These are phyloP conservation scores for Conus betulinus DNA, from an alignment of 1,140 invertebrate genomes.

Conservation along the genomic window DNA sequence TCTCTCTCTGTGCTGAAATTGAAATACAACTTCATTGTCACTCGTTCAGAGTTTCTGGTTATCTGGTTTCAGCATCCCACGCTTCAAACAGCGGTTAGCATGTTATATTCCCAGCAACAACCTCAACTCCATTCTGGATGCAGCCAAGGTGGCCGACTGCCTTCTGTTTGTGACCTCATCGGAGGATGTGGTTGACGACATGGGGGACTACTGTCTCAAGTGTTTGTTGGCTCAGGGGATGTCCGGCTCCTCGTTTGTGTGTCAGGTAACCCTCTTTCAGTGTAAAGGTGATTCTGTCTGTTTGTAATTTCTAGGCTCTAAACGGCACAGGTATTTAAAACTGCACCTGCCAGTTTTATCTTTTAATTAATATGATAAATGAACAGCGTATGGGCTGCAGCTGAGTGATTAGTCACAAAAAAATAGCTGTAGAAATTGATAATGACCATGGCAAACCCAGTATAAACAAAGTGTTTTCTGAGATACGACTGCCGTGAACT, in stretches of 20 bases:
- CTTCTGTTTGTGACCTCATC: constrained; percentile 87
- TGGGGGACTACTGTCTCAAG: constrained; percentile 85
- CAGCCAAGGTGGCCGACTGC: constrained; percentile 89
- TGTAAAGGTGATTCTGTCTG: too few species aligned
- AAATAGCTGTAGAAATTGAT: too few species aligned
- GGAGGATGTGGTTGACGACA: constrained; percentile 81
- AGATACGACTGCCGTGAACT: too few species aligned
- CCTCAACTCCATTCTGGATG: constrained; percentile 87
- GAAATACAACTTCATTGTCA: not conserved
- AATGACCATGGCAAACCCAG: too few species aligned
- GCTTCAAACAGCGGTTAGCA: constrained; percentile 90
- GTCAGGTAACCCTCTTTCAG: constrained; percentile 78
- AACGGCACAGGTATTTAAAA: too few species aligned
- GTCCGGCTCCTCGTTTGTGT: constrained; percentile 85
- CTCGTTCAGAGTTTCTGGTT: not conserved
- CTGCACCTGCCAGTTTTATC: too few species aligned
- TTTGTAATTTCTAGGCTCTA: too few species aligned
- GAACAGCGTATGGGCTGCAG: too few species aligned
- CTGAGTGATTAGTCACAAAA: too few species aligned
- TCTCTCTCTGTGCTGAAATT: too few species aligned
- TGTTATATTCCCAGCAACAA: constrained; percentile 85
- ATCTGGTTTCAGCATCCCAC: constrained; percentile 80
- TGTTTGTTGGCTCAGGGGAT: constrained; percentile 88
- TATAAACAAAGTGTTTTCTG: too few species aligned
- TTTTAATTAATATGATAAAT: too few species aligned